Conservation (phyloP, 2,888 invertebrate genomes). For the Cephus spinipes region DNA sequence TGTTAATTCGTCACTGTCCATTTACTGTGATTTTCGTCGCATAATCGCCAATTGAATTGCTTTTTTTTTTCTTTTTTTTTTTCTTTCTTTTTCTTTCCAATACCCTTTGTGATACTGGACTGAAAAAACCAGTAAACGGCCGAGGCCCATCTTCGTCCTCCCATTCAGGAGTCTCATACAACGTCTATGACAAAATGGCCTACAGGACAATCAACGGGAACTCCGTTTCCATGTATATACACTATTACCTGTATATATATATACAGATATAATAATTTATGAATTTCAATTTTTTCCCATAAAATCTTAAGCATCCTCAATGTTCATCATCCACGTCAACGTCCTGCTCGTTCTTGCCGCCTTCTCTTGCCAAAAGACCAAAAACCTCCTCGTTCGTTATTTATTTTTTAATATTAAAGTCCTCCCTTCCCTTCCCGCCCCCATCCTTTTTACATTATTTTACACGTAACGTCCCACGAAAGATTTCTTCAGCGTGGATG, state of each 20-base stretch:
- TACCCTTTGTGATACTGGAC: slow-evolving; percentile 22
- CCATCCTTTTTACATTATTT: not conserved
- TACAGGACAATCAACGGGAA: not conserved
- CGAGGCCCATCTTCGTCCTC: not conserved
- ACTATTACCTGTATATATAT: not conserved
- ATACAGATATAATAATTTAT: not conserved
- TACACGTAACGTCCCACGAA: not conserved
- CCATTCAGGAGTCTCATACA: not conserved
- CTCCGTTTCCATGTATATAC: not conserved
- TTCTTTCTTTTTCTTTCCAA: slow-evolving; percentile 28
- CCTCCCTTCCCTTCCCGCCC: not conserved
- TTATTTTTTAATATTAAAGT: not conserved
- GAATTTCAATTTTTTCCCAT: not conserved
- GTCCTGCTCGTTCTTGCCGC: not conserved
- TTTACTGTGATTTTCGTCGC: slow-evolving; percentile 62
- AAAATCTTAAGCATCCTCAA: not conserved
- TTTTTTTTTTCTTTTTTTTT: slow-evolving; percentile 36
- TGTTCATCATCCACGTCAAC: not conserved
- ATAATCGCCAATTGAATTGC: slow-evolving; percentile 51
- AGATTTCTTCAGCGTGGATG: slow-evolving; percentile 7
- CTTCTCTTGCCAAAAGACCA: not conserved
- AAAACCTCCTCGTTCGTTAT: not conserved
- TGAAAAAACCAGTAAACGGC: not conserved
- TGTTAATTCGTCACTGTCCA: slow-evolving; percentile 48
- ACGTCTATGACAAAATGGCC: not conserved